These are phyloP conservation scores for Pitangus sulphuratus DNA, from an alignment of 2,797 vertebrate genomes.

Conservation along the genomic window DNA sequence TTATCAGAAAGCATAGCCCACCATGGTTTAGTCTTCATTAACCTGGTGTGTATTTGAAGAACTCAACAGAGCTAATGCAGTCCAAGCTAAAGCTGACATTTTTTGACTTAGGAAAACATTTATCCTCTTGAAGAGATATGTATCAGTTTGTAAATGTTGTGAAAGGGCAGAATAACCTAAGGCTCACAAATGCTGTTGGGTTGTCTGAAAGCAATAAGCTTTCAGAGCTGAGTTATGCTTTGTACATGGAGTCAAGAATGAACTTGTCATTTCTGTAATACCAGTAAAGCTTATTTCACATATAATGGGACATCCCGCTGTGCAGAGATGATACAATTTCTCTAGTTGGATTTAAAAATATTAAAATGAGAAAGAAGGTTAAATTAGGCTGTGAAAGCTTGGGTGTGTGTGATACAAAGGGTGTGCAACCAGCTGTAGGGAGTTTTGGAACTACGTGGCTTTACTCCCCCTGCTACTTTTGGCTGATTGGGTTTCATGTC, in stretches of 20 bases:
- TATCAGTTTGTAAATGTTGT: slow-evolving; percentile 79
- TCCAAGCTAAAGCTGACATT: slow-evolving; percentile 67
- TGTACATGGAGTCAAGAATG: slow-evolving; percentile 60
- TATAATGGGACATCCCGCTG: slow-evolving; percentile 58
- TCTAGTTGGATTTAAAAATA: slow-evolving; percentile 64
- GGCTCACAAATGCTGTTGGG: slow-evolving; percentile 68
- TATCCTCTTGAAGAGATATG: slow-evolving; percentile 76
- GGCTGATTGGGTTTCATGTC: background rate
- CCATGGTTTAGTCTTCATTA: slow-evolving; percentile 75
- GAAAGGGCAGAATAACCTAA: slow-evolving; percentile 74
- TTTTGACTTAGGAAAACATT: slow-evolving; percentile 74
- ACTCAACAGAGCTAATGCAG: slow-evolving; percentile 70
- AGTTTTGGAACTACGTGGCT: slow-evolving; percentile 24
- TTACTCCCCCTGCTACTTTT: background rate
- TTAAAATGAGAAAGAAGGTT: slow-evolving; percentile 65
- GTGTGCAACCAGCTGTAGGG: slow-evolving; percentile 25
- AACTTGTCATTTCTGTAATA: slow-evolving; percentile 69
- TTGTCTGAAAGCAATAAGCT: slow-evolving; percentile 53
- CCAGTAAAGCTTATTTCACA: slow-evolving; percentile 64
- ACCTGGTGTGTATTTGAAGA: slow-evolving; percentile 76
- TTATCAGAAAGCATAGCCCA: slow-evolving; percentile 75
- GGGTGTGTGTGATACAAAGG: background rate
- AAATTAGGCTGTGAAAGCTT: slow-evolving; percentile 49
- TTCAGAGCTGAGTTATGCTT: slow-evolving; percentile 48
- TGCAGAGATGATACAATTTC: slow-evolving; percentile 63